phyloP scores from a whole-genome alignment of 37 sponge, comb jelly and placozoan species.

The Halisarca cf. caerulea region DNA sequence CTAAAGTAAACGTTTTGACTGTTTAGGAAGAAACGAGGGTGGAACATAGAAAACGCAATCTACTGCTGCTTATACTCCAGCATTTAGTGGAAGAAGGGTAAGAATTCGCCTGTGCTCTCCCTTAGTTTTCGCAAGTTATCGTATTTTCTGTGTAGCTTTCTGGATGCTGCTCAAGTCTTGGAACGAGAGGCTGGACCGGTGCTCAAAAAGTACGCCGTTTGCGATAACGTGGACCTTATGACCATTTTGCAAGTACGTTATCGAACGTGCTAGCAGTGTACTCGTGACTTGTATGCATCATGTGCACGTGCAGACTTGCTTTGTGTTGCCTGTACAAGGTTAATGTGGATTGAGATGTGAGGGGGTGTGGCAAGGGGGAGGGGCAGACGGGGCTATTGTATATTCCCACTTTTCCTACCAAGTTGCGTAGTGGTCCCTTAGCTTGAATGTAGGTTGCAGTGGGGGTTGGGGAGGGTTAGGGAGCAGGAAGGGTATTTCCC shows the following conservation, averaged over 20 bases:
- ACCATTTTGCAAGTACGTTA: conserved; percentile 83
- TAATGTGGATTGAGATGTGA: too few species aligned
- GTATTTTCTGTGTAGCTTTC: conserved; percentile 40
- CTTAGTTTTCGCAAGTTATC: neutral
- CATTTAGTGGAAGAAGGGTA: conserved; percentile 91
- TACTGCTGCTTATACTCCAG: conserved; percentile 84
- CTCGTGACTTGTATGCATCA: too few species aligned
- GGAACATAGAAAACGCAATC: conserved; percentile 73
- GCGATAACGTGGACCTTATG: conserved; percentile 95
- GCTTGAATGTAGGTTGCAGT: too few species aligned
- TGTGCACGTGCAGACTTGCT: too few species aligned
- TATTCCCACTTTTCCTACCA: too few species aligned
- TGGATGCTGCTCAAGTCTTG: conserved; percentile 65
- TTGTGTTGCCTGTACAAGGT: too few species aligned
- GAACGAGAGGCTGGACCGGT: conserved; percentile 71
- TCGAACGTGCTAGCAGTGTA: too few species aligned
- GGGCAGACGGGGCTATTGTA: too few species aligned
- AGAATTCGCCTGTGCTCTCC: neutral
- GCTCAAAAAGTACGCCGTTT: conserved; percentile 72
- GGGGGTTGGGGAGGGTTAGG: too few species aligned
- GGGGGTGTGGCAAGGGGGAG: too few species aligned
- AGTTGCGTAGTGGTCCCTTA: too few species aligned
- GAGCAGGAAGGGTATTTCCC: too few species aligned
- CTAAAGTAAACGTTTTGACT: neutral
- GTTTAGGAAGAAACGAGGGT: conserved; percentile 77